phyloP scores from a whole-genome alignment of 2,113 vertebrate genomes.

The Laticauda laticaudata region DNA sequence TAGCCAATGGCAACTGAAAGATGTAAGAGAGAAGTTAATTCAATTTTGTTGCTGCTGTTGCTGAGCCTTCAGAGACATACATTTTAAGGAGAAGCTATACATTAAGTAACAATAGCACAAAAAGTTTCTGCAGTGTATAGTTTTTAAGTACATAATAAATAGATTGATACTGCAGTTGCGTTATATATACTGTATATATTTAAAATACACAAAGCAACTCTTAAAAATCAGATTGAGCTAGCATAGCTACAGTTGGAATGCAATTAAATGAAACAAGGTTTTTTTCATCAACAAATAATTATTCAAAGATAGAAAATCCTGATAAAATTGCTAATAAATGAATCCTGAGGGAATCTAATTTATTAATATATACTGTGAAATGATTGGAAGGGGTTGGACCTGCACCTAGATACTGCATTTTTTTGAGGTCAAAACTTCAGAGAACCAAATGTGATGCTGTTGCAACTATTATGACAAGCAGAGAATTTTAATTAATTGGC shows the following conservation, averaged over 20 bases:
- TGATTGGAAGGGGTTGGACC: neutral
- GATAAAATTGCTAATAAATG: neutral
- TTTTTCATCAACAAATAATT: neutral
- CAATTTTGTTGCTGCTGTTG: neutral
- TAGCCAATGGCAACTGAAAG: neutral
- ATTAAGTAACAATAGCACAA: neutral
- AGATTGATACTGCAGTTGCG: neutral
- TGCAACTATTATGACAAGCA: neutral
- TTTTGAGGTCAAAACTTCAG: neutral
- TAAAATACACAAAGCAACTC: neutral
- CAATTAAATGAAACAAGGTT: neutral
- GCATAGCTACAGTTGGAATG: neutral
- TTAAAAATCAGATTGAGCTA: neutral
- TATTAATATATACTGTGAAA: neutral
- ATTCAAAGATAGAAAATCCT: neutral
- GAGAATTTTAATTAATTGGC: neutral
- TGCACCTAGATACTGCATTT: neutral
- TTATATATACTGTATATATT: neutral
- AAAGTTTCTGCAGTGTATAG: neutral
- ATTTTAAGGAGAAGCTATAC: neutral
- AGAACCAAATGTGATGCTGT: neutral
- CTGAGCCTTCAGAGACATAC: neutral
- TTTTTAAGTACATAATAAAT: neutral
- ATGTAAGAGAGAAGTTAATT: neutral
- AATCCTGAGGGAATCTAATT: neutral